Evolutionary conservation across 2,797 vertebrate genomes (phyloP), one percentile per base, ranked within the genome.

Genomic region (Xenops minutus): DNA sequence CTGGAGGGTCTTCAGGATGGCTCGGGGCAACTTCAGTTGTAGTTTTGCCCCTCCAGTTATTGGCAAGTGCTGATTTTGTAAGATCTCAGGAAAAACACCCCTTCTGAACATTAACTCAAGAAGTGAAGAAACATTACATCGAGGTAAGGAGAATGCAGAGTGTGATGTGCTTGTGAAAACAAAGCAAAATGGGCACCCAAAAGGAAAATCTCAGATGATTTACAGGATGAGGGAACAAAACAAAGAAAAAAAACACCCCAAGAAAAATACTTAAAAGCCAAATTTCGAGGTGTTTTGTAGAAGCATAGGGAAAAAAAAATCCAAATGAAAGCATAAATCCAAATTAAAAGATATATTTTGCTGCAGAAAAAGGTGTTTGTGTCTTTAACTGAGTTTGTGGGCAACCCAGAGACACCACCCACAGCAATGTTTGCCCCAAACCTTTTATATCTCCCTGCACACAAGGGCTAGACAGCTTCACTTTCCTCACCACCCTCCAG

Each of bases 1-100:
- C 68, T 62, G 8, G 58, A 67, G 24, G 32, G 36, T 71, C 43
- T 44, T 64, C 37, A 14, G 37, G 29, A 62, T 34, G 54, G 17
- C n/a, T 24, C 0, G 0, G 46, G 11, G 14, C 6, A 22, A 48
- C 37, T 43, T 46, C 43, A 21, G 23, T 0, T 21, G 19, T 7
- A 3, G 4, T 68, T 78, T 58, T 29, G 21, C 16, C 71, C 41
- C 18, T 51, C 0, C 3, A 36, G 21, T 39, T 44, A 55, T 17
- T 16, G 23, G 20, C 5, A 56, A 49, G 15, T 3, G 58, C 8
- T 39, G 27, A 6, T 88, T 88, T 58, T 41, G 36, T 29, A 27
- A 10, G n/a, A 63, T 59, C 7, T 48, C 26, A 7, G 26, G n/a
- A 29, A 49, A 63, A 92, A 63, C 7, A 20, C 2, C 5, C 1